These are phyloP conservation scores for Xanthia togata DNA, from an alignment of 2,888 invertebrate genomes.

Conservation along the genomic window DNA sequence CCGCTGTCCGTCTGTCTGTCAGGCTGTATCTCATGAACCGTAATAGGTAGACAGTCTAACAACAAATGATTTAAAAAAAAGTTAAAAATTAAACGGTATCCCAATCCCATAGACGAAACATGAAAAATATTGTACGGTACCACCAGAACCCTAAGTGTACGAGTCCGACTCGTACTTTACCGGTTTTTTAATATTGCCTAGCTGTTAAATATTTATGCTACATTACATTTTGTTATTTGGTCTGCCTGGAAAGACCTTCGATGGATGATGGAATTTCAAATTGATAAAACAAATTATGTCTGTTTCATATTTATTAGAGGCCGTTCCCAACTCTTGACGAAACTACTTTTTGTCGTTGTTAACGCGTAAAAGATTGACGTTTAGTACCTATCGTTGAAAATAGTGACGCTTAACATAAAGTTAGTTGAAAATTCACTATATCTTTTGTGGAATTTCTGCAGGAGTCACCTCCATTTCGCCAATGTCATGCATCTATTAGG, in stretches of 20 bases:
- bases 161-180: no score
- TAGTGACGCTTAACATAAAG: neutral
- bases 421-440: neutral
- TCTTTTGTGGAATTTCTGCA: neutral
- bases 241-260: slow-evolving; percentile 29
- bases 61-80: no score
- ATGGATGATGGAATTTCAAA: slow-evolving; percentile 38
- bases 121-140: no score
- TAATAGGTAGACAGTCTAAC: no score
- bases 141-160: no score
- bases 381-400: neutral
- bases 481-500: neutral
- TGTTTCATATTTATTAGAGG: slow-evolving; percentile 38
- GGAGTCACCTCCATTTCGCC: neutral
- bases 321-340: neutral
- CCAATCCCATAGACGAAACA: no score
- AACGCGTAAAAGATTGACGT: neutral
- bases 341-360: slow-evolving; percentile 17
- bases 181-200: neutral
- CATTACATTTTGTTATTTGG: neutral
- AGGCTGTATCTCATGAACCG: no score
- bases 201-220: neutral
- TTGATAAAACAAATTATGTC: slow-evolving; percentile 12
- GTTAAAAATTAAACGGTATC: no score
- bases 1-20: no score